Conservation (phyloP, 64 coral and sea anemone species). For the Montipora foliosa region DNA sequence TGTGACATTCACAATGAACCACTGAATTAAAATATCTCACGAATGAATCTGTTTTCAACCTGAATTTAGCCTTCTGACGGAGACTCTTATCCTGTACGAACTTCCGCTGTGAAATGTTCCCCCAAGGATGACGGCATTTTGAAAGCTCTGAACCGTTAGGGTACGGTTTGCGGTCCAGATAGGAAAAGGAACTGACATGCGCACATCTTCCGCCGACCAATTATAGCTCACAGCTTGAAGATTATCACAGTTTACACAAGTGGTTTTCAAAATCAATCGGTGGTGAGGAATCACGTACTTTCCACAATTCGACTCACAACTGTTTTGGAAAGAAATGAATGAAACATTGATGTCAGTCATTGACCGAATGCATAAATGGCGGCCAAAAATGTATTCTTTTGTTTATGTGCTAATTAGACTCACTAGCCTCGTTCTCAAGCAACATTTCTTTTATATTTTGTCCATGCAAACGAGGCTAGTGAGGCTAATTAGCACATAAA, state of each 20-base stretch:
- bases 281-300: conserved; percentile 13
- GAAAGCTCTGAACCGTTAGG: not conserved
- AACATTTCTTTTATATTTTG: too few species aligned
- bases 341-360: not conserved
- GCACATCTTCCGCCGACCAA: not conserved
- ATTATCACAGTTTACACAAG: not conserved
- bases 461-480: too few species aligned
- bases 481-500: too few species aligned
- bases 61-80: not conserved
- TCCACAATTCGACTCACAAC: conserved; percentile 40
- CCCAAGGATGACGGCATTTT: not conserved
- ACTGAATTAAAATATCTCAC: not conserved
- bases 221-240: not conserved
- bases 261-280: not conserved
- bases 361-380: too few species aligned
- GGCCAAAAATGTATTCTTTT: too few species aligned
- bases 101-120: conserved; percentile 2
- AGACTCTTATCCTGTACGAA: conserved; percentile 4
- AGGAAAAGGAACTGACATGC: not conserved
- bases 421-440: too few species aligned
- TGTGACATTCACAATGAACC: not conserved
- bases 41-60: not conserved
- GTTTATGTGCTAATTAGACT: too few species aligned
- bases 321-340: not conserved
- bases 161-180: not conserved